Percentiles rank a stretch among this genome's conserved stretches.
These are phyloP conservation scores for Drosophila monieri DNA, from an alignment of 2,888 invertebrate genomes.

Conservation along the genomic window DNA sequence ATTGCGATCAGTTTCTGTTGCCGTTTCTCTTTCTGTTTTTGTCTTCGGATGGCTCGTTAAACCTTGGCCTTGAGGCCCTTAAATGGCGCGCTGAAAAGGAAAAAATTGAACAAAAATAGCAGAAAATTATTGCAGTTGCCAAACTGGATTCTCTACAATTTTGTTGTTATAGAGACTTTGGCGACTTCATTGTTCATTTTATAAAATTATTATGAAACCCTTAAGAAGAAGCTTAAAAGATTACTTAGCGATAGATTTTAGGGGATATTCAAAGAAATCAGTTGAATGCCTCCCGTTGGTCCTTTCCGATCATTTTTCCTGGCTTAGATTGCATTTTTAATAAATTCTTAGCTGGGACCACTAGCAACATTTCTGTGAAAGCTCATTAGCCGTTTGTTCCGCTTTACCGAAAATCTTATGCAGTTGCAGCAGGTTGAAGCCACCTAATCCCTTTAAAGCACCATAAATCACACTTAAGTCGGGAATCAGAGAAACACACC, in stretches of 20 bases:
- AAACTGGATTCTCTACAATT: conserved; percentile 24
- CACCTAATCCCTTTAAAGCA: conserved; percentile 19
- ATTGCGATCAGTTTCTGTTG: conserved; percentile 62
- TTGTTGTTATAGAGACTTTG: conserved; percentile 3
- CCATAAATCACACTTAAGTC: conserved; percentile 26
- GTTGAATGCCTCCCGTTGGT: no score
- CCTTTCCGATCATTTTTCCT: no score
- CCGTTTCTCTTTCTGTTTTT: conserved; percentile 34
- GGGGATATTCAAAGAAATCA: no score
- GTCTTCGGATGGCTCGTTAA: conserved; percentile 53
- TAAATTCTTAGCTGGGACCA: no score
- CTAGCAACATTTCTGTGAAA: neutral
- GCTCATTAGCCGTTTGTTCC: conserved; percentile 75
- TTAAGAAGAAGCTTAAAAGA: no score
- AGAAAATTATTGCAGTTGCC: conserved; percentile 41
- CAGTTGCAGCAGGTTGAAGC: neutral
- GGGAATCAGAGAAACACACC: neutral
- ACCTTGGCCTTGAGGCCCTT: conserved; percentile 82
- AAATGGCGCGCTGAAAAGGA: conserved; percentile 63
- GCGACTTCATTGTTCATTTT: neutral
- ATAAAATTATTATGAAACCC: no score
- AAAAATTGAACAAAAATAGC: conserved; percentile 10
- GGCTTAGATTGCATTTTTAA: no score
- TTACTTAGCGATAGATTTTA: no score
- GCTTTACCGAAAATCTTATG: neutral